A percentile compares a stretch with the other conserved stretches of the same genome.
Evolutionary conservation across 1,140 invertebrate species (phyloP).

Genomic region (Lepidurus apus): DNA sequence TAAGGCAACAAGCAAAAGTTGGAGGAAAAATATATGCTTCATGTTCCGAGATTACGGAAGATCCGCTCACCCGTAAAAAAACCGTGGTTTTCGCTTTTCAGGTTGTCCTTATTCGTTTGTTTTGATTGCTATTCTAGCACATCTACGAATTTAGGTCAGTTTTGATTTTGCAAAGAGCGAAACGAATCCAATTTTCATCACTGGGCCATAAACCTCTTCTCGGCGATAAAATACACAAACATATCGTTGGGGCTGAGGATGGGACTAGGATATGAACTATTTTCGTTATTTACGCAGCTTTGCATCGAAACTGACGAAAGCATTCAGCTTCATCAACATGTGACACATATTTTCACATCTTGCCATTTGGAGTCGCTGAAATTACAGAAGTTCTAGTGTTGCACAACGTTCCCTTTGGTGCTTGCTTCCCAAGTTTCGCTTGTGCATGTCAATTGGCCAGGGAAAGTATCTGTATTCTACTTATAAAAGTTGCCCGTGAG

Average conservation of each 20-base stretch:
- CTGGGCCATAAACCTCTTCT: constrained; percentile 6
- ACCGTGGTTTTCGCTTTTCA: no score
- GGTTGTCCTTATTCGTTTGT: no score
- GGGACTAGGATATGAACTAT: no score
- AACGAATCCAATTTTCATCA: neutral
- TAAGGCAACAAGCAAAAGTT: constrained; percentile 11
- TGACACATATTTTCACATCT: no score
- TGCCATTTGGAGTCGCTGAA: no score
- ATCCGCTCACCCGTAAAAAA: no score
- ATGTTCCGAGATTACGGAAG: no score
- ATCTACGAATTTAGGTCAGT: constrained; percentile 8
- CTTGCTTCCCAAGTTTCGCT: neutral
- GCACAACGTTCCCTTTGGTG: neutral
- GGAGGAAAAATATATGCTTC: neutral
- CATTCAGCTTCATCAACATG: no score
- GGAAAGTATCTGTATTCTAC: neutral
- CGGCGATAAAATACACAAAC: neutral
- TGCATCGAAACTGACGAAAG: no score
- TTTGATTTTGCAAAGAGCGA: neutral
- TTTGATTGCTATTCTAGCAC: no score
- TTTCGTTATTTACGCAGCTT: no score
- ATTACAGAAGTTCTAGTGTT: no score
- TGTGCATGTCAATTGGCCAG: neutral
- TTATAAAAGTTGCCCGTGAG: neutral
- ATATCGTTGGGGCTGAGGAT: neutral